Evolutionary conservation across 1,140 invertebrate species (phyloP), one percentile per base, ranked within the genome.

Genomic region (Hesperophylax magnus): DNA sequence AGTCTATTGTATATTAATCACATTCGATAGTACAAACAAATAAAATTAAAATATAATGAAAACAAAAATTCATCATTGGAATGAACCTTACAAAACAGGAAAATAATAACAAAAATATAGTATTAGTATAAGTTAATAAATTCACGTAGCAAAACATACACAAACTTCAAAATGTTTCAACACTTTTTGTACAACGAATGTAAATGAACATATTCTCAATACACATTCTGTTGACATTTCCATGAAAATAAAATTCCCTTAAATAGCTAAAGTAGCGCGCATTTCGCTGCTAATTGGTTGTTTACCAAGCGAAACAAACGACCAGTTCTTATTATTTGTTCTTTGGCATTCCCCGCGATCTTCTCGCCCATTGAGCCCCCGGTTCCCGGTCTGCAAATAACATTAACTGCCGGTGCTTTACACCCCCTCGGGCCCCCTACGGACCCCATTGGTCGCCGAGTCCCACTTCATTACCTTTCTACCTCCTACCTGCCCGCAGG

Each of bases 301-400:
- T 61, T 61, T 61, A 18, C 58, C 14, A 20, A 3, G 58, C 58
- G 20, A 20, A 61, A 61, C 18, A 61, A 61, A 61, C 24, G 20
- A 9, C 58, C 8, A 61, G 58, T 8, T 61, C 39, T 47, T 47
- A 47, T 61, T 24, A 18, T 61, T 61, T 18, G 58, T 61, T 60
- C 3, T 60, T 61, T 22, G 58, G 18, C 58, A 61, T 61, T 61
- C 14, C 56, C 58, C 58, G 58, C 58, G 58, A 61, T 61, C 24
- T 61, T 61, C 58, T 14, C 58, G 58, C 58, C 20, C 18, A 2
- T 3, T 22, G 1, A 11, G 39, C 14, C 39, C 39, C 39, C 18
- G 24, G 58, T 61, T 11, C 39, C 39, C 18, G 24, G 58, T 61
- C 24, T 18, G 58, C 24, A 14, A 61, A 61, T 61, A 61, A 61